Base-by-base conservation (phyloP, 2,113 vertebrate genomes). In the Ictalurus furcatus region DNA sequence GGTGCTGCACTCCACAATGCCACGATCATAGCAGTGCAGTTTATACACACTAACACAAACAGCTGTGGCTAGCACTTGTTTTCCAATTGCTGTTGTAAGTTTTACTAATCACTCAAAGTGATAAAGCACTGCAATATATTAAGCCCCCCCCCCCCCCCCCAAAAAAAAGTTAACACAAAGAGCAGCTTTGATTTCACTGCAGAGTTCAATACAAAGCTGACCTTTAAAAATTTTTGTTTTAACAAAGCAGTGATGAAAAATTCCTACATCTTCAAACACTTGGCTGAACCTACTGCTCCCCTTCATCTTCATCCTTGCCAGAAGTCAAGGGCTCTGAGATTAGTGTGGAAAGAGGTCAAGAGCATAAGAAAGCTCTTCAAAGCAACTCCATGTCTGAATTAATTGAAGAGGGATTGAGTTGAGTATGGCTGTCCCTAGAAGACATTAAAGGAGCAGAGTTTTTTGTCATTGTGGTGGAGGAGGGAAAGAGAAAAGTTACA, bases 311-410 rank as follows among this genome's bases (percentile, higher is more conserved):
- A 65, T 88, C 61, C 87, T 82, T 40, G 44, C 71, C 81, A 85
- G 69, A 76, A 86, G 30, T 74, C 37, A 56, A 67, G 25, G 9
- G 67, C 48, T 85, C 23, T 71, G 65, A 58, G 87, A 88, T 84
- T 74, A 84, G 52, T 19, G 14, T 83, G 37, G 40, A 76, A 63
- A 23, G 54, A 84, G 81, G 78, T 84, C 81, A 84, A 84, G 71
- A 76, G 54, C 28, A 84, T 59, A 88, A 25, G 4, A 88, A 59
- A 59, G 28, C 37, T 74, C n/a, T 88, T 88, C 81, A 88, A 76
- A 88, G 67, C 16, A 19, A 84, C 13, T 74, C 30, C 16, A 13
- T 37, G 58, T 44, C 54, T 34, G 17, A 74, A 54, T 74, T 84
- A 65, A 65, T 54, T 76, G 54, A 69, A 61, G 37, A 65, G 17